Percentiles rank a stretch among this genome's conserved stretches.
Evolutionary conservation across 2,888 invertebrate genomes (phyloP).

Genomic region (Sylvicola cinctus): DNA sequence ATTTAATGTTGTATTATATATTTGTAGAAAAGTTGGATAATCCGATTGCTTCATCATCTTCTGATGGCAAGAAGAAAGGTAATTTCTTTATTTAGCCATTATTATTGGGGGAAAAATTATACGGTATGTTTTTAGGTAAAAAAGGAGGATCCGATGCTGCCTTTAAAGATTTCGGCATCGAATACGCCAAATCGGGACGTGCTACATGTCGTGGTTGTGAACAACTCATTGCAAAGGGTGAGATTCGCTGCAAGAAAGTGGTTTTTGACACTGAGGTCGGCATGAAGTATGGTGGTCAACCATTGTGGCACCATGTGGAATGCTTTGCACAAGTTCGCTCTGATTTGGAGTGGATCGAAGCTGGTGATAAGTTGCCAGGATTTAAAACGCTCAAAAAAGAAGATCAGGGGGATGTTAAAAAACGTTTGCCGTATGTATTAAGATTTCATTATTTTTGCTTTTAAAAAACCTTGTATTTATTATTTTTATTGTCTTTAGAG

Average conservation of each 20-base stretch:
- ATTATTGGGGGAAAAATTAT: too few relatives aligned
- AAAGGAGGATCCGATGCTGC: constrained; percentile 19
- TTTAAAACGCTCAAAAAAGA: constrained; percentile 44
- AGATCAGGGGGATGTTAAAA: constrained; percentile 43
- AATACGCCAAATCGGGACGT: constrained; percentile 70
- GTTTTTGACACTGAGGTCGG: constrained; percentile 67
- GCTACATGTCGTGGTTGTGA: constrained; percentile 70
- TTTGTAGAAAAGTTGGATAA: neutral
- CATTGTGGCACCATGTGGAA: constrained; percentile 78
- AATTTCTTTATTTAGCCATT: constrained; percentile 15
- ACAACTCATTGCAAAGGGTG: constrained; percentile 54
- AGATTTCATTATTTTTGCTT: neutral
- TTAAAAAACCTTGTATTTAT: neutral
- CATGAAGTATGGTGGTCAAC: constrained; percentile 59
- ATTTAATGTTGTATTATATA: neutral
- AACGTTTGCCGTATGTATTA: constrained; percentile 38
- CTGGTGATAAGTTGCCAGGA: constrained; percentile 57
- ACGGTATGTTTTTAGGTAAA: constrained; percentile 15
- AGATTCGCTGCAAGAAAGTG: constrained; percentile 60
- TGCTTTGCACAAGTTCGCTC: constrained; percentile 65
- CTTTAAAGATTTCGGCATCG: constrained; percentile 48
- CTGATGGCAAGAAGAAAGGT: constrained; percentile 27
- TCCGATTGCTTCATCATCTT: constrained; percentile 22
- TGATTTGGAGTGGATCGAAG: constrained; percentile 50
- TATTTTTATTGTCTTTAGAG: neutral